These are phyloP conservation scores for Carlito syrichta DNA, from an alignment of 2,113 vertebrate genomes.

Conservation along the genomic window DNA sequence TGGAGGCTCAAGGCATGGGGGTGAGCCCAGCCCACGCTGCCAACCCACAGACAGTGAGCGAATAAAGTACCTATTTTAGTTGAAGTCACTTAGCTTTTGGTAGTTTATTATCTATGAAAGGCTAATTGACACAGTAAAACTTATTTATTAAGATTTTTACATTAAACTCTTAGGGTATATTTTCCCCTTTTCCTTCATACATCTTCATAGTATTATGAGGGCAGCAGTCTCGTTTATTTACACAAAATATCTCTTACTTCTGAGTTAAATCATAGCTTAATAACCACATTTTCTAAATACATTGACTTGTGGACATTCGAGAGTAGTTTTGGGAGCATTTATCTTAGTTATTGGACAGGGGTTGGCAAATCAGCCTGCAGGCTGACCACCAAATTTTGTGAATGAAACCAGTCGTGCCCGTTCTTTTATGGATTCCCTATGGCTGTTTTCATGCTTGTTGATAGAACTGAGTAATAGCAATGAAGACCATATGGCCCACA, in stretches of 20 bases:
- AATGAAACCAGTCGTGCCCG: not conserved
- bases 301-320: not conserved
- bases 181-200: not conserved
- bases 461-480: accelerated
- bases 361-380: not conserved
- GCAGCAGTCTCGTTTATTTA: not conserved
- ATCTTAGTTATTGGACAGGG: not conserved
- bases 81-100: not conserved
- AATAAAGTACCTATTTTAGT: not conserved
- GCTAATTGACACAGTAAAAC: not conserved
- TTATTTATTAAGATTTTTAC: not conserved
- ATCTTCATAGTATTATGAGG: not conserved
- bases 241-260: not conserved
- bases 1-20: not conserved
- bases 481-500: too few species aligned
- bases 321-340: not conserved
- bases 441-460: not conserved
- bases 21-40: not conserved
- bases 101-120: not conserved
- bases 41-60: not conserved
- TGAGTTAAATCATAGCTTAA: not conserved
- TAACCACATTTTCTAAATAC: not conserved
- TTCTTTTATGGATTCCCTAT: not conserved
- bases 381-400: not conserved
- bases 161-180: not conserved